A percentile compares a stretch with the other conserved stretches of the same genome.
Evolutionary conservation across 2,113 vertebrate genomes (phyloP).

Genomic region (Arizona elegans): DNA sequence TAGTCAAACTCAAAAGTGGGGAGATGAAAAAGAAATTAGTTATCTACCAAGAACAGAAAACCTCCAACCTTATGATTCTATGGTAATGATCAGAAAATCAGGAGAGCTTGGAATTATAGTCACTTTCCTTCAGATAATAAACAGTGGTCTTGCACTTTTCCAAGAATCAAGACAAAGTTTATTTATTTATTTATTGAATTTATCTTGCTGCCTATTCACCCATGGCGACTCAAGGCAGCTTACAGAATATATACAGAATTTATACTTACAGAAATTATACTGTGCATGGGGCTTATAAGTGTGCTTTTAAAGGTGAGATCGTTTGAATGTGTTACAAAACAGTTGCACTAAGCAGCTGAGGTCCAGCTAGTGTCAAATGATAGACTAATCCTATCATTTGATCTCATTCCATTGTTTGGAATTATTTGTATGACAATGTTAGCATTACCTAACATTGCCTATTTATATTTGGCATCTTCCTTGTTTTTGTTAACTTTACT

Average conservation of each 20-base stretch:
- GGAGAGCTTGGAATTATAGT: neutral
- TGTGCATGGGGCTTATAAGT: neutral
- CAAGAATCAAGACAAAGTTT: neutral
- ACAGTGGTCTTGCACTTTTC: neutral
- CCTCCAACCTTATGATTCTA: neutral
- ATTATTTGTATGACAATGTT: neutral
- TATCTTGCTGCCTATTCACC: too few species aligned
- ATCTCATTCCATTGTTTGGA: neutral
- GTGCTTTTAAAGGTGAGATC: neutral
- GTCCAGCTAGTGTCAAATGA: neutral
- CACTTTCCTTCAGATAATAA: neutral
- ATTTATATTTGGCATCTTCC: neutral
- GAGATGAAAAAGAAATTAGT: neutral
- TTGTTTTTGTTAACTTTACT: neutral
- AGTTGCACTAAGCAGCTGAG: neutral
- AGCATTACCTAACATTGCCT: neutral
- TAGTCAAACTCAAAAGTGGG: neutral
- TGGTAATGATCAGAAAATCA: neutral
- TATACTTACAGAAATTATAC: neutral
- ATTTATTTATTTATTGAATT: neutral
- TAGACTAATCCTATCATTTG: neutral
- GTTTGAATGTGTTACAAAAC: neutral
- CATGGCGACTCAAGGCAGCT: too few species aligned
- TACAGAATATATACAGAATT: too few species aligned
- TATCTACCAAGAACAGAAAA: neutral